These are phyloP conservation scores for Scrobipalpa atriplicella DNA, from an alignment of 2,888 invertebrate species.

Conservation along the genomic window DNA sequence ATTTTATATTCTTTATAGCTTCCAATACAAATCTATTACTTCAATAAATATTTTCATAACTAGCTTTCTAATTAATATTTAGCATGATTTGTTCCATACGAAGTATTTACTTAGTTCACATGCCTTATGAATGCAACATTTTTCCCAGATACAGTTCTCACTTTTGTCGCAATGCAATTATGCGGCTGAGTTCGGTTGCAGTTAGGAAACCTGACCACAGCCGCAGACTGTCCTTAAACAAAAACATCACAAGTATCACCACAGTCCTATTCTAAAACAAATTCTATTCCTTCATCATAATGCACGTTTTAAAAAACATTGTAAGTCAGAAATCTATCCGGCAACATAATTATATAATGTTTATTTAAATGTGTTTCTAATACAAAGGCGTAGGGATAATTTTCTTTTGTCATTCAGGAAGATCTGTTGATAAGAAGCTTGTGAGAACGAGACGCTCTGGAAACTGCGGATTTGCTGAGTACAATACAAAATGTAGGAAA, in stretches of 20 bases:
- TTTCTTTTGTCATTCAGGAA: slow-evolving; percentile 34
- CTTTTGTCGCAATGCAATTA: slow-evolving; percentile 52
- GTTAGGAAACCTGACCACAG: slow-evolving; percentile 60
- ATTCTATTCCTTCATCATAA: slow-evolving; percentile 40
- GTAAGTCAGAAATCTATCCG: not conserved
- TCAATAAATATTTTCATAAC: too few relatives aligned
- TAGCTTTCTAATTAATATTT: too few relatives aligned
- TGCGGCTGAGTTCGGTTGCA: slow-evolving; percentile 45
- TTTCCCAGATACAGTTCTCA: slow-evolving; percentile 28
- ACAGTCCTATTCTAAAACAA: slow-evolving; percentile 36
- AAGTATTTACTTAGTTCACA: not conserved
- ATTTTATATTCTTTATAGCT: too few relatives aligned
- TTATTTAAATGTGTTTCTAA: slow-evolving; percentile 32
- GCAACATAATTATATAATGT: not conserved
- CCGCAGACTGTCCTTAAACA: slow-evolving; percentile 37
- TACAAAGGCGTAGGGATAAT: slow-evolving; percentile 35
- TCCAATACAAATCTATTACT: too few relatives aligned
- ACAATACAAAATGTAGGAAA: slow-evolving; percentile 37
- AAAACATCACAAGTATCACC: slow-evolving; percentile 41
- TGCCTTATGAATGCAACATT: slow-evolving; percentile 4
- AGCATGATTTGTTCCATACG: not conserved
- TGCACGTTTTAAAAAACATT: slow-evolving; percentile 40
- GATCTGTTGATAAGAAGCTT: slow-evolving; percentile 43
- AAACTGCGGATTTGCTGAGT: slow-evolving; percentile 52
- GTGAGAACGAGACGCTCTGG: slow-evolving; percentile 66